Conservation (phyloP, 2,797 vertebrate genomes). For the Sylvia borin region DNA sequence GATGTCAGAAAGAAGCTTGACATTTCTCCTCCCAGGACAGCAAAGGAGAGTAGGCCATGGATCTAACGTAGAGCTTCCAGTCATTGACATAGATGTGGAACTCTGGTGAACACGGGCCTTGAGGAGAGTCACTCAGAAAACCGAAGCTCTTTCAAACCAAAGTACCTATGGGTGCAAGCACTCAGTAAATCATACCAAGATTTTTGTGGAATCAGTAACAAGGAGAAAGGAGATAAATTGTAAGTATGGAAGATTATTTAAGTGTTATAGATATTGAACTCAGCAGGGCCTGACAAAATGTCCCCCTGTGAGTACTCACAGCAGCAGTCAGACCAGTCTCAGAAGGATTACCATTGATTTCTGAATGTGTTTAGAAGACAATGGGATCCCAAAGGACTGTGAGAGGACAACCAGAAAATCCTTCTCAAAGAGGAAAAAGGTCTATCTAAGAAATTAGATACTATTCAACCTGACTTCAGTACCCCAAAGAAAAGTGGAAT, state of each 20-base stretch:
- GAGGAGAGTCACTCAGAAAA: background rate
- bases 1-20: background rate
- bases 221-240: background rate
- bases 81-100: fast-evolving
- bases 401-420: background rate
- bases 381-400: background rate
- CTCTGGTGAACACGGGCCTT: background rate
- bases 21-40: background rate
- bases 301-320: background rate
- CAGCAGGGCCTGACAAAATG: background rate
- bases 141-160: background rate
- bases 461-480: background rate
- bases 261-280: background rate
- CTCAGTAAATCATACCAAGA: background rate
- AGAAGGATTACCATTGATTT: background rate
- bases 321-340: background rate
- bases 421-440: background rate
- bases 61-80: background rate
- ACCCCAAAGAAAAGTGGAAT: background rate
- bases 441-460: background rate
- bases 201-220: background rate
- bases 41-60: background rate
- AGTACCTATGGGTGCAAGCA: background rate
- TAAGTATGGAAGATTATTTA: background rate
- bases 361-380: background rate